phyloP scores from a whole-genome alignment of 2,888 invertebrate species.

The Adelphocoris suturalis region DNA sequence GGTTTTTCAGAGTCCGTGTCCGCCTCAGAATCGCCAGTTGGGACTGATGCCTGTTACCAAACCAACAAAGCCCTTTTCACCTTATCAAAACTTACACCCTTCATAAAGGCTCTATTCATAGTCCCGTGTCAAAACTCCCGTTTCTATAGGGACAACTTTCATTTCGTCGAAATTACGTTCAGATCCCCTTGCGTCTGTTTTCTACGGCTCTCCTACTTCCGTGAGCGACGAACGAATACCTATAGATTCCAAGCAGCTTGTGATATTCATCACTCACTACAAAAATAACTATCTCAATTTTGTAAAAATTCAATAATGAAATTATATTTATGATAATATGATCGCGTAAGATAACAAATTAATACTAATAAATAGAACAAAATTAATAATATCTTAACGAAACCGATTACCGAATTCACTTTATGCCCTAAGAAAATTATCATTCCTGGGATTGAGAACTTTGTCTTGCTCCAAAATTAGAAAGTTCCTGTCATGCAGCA shows the following conservation, averaged over 20 bases:
- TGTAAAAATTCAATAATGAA: no score
- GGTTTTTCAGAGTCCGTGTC: slow-evolving; percentile 49
- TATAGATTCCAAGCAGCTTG: background rate
- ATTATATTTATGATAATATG: no score
- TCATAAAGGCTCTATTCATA: slow-evolving; percentile 60
- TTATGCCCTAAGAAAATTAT: no score
- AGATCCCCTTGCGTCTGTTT: slow-evolving; percentile 3
- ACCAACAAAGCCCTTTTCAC: slow-evolving; percentile 53
- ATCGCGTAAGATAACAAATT: no score
- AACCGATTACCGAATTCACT: no score
- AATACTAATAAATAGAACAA: no score
- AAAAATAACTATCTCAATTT: background rate
- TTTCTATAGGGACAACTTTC: slow-evolving; percentile 53
- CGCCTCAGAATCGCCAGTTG: slow-evolving; percentile 61
- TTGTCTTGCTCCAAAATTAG: no score
- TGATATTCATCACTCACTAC: background rate
- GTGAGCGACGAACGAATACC: background rate
- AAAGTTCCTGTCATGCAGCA: no score
- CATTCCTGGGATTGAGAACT: no score
- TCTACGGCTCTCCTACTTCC: slow-evolving; percentile 29
- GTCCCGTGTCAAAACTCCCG: slow-evolving; percentile 65
- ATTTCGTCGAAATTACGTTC: slow-evolving; percentile 52
- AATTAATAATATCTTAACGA: no score
- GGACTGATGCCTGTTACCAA: slow-evolving; percentile 54
- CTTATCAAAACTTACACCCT: slow-evolving; percentile 67